Percentiles rank a stretch among this genome's conserved stretches.
Evolutionary conservation across 1,140 invertebrate genomes (phyloP).

Genomic region (Temnothorax nylanderi): DNA sequence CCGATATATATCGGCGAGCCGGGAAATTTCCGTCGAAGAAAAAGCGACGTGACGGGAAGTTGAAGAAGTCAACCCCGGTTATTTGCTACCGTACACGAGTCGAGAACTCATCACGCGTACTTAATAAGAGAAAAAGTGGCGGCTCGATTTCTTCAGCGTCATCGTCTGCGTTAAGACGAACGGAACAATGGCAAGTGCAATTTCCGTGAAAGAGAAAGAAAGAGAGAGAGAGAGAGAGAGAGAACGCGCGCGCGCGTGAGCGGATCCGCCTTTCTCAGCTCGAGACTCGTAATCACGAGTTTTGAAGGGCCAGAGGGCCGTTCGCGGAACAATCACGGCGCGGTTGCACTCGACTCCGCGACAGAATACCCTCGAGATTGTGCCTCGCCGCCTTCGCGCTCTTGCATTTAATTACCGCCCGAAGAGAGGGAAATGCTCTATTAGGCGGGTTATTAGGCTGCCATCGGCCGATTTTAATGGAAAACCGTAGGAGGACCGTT

Average conservation of each 20-base stretch:
- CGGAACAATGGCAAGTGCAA: constrained; percentile 46
- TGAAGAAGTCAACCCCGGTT: background rate
- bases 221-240: background rate
- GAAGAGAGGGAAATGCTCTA: background rate
- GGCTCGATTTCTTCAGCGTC: constrained; percentile 13
- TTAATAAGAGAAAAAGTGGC: background rate
- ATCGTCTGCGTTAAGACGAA: background rate
- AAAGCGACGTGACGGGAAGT: background rate
- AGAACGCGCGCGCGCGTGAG: background rate
- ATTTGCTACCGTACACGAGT: background rate
- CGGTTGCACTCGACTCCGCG: constrained; percentile 10
- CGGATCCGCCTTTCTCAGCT: background rate
- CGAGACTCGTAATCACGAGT: constrained; percentile 19
- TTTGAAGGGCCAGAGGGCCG: background rate
- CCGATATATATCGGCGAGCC: background rate
- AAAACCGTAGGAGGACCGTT: constrained; percentile 3
- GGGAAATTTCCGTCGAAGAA: background rate
- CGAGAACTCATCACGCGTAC: background rate
- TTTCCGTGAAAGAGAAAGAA: constrained; percentile 20
- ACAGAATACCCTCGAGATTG: background rate
- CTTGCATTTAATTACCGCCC: background rate
- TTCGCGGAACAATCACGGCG: constrained; percentile 37
- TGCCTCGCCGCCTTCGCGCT: background rate
- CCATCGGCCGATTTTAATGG: constrained; percentile 8
- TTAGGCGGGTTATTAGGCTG: background rate